Percentiles rank a stretch among this genome's conserved stretches.
Evolutionary conservation across 2,113 vertebrate genomes (phyloP).

Genomic region (Oreotrochilus melanogaster): DNA sequence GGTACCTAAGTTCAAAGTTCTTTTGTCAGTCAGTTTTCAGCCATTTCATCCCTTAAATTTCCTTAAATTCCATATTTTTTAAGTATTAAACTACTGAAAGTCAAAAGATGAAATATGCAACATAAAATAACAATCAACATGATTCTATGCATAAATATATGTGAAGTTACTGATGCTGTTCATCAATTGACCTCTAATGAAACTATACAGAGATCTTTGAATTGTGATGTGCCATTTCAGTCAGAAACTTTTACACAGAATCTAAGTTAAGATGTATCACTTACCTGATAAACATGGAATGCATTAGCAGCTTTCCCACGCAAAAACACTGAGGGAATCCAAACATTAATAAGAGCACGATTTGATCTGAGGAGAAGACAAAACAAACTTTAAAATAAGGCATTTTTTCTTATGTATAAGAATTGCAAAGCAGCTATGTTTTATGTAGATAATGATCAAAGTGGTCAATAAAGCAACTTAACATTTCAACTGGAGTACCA

Average conservation of each 20-base stretch:
- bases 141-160: not conserved
- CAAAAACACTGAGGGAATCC: conserved; percentile 98
- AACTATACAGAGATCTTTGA: not conserved
- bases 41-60: not conserved
- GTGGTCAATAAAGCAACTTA: not conserved
- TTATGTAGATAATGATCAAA: not conserved
- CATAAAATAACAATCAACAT: not conserved
- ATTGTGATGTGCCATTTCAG: not conserved
- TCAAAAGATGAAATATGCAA: not conserved
- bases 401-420: not conserved
- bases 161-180: not conserved
- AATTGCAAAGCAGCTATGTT: not conserved
- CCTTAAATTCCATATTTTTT: not conserved
- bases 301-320: conserved; percentile 94
- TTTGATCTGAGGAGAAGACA: conserved; percentile 85
- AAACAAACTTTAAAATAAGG: not conserved
- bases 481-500: not conserved
- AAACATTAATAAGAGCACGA: conserved; percentile 97
- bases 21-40: no score
- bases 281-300: conserved; percentile 97
- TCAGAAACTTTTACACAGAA: not conserved
- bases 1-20: no score
- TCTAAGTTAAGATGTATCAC: not conserved
- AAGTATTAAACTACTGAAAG: not conserved
- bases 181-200: not conserved